Conservation (phyloP, 1,140 invertebrate species). For the Ladona fulva region DNA sequence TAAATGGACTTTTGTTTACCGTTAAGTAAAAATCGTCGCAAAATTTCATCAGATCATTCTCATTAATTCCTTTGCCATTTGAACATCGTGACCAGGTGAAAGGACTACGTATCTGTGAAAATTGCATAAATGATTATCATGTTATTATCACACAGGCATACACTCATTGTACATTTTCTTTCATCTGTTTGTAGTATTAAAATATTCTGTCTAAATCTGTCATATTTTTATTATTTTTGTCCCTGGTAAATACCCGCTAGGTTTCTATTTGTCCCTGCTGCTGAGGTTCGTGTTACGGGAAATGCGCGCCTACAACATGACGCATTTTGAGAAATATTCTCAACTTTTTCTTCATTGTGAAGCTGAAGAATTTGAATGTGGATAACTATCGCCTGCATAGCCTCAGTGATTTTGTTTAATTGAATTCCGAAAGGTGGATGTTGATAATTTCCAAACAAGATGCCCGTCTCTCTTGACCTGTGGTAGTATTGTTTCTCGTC, state of each 20-base stretch:
- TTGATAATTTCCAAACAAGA: no score
- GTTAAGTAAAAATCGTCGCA: not conserved
- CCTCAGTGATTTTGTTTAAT: no score
- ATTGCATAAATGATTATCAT: not conserved
- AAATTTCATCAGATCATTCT: not conserved
- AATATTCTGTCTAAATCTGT: constrained; percentile 7
- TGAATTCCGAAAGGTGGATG: no score
- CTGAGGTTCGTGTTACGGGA: no score
- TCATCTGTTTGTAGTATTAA: constrained; percentile 10
- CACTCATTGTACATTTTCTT: not conserved
- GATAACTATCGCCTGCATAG: no score
- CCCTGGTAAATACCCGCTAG: not conserved
- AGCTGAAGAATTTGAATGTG: no score
- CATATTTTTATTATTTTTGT: not conserved
- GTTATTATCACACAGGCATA: not conserved
- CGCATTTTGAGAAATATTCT: no score
- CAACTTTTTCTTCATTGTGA: no score
- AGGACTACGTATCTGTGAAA: not conserved
- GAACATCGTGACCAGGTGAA: not conserved
- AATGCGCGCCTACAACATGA: no score
- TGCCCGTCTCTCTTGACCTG: no score
- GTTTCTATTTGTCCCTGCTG: no score
- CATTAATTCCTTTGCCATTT: not conserved
- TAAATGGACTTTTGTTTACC: not conserved
- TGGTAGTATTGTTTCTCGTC: no score